Evolutionary conservation across 2,888 invertebrate species (phyloP).

Genomic region (Phrixothrix hirtus): DNA sequence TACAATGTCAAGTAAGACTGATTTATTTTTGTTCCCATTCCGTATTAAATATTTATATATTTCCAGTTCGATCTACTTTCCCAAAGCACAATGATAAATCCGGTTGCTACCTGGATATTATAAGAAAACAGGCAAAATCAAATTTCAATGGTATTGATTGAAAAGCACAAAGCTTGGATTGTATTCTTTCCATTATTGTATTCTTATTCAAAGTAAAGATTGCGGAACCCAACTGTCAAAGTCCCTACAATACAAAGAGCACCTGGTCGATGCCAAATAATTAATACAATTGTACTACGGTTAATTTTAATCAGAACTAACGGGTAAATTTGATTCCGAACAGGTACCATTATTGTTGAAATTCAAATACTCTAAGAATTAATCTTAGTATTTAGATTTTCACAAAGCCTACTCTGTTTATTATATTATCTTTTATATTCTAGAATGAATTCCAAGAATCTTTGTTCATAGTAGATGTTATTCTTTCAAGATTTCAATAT

Average conservation of each 20-base stretch:
- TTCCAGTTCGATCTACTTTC: conserved; percentile 35
- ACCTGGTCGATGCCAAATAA: conserved; percentile 31
- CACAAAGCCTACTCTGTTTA: conserved; percentile 12
- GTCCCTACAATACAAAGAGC: conserved; percentile 31
- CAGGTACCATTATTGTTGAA: conserved; percentile 22
- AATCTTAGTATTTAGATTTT: conserved; percentile 8
- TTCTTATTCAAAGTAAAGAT: conserved; percentile 43
- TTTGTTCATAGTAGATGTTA: background rate
- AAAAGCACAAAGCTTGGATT: conserved; percentile 41
- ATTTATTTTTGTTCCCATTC: conserved; percentile 22
- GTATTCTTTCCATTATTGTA: conserved; percentile 41
- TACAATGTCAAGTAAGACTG: conserved; percentile 7
- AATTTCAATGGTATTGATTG: conserved; percentile 47
- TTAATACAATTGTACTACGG: conserved; percentile 23
- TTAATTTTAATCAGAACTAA: conserved; percentile 27
- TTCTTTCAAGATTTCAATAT: background rate
- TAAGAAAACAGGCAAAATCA: conserved; percentile 51
- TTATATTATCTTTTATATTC: background rate
- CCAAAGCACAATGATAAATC: conserved; percentile 38
- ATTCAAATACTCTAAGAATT: conserved; percentile 22
- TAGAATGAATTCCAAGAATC: background rate
- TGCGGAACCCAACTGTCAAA: conserved; percentile 42
- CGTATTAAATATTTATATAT: conserved; percentile 30
- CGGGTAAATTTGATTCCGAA: conserved; percentile 26
- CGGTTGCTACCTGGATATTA: conserved; percentile 48